Evolutionary conservation across 2,113 vertebrate genomes (phyloP).

Genomic region (Syngnathoides biaculeatus): DNA sequence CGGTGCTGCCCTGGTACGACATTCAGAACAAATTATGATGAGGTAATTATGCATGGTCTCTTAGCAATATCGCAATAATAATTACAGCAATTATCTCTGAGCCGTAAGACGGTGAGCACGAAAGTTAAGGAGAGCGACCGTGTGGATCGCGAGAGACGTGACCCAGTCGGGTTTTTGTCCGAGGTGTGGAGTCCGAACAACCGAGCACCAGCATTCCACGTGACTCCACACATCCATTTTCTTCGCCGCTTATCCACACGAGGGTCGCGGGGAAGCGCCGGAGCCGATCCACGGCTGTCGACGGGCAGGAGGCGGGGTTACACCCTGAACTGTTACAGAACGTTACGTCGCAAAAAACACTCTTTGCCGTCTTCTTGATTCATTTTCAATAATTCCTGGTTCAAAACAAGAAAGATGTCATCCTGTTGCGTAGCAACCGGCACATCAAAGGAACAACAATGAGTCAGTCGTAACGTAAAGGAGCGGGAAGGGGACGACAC

Average conservation of each 20-base stretch:
- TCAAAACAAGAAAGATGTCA: neutral
- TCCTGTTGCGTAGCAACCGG: neutral
- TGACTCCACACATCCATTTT: too few relatives aligned
- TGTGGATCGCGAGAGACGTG: constrained; percentile 26
- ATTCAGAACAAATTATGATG: too few relatives aligned
- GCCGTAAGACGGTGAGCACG: constrained; percentile 34
- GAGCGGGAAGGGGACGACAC: neutral
- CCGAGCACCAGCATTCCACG: neutral
- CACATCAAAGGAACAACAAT: neutral
- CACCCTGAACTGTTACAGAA: too few relatives aligned
- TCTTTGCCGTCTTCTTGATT: neutral
- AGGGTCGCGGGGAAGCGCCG: too few relatives aligned
- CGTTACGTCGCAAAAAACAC: neutral
- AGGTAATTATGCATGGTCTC: too few relatives aligned
- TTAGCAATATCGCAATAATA: too few relatives aligned
- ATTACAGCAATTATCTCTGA: constrained; percentile 35
- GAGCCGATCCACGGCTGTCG: too few relatives aligned
- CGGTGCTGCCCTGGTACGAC: too few relatives aligned
- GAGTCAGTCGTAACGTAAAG: neutral
- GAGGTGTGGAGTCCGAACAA: constrained; percentile 16
- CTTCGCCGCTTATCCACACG: too few relatives aligned
- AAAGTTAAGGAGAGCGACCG: constrained; percentile 18
- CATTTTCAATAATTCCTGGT: neutral
- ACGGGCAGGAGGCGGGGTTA: too few relatives aligned
- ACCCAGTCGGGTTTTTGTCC: constrained; percentile 43